These are phyloP conservation scores for Beris chalybata DNA, from an alignment of 2,888 invertebrate genomes.

Conservation along the genomic window DNA sequence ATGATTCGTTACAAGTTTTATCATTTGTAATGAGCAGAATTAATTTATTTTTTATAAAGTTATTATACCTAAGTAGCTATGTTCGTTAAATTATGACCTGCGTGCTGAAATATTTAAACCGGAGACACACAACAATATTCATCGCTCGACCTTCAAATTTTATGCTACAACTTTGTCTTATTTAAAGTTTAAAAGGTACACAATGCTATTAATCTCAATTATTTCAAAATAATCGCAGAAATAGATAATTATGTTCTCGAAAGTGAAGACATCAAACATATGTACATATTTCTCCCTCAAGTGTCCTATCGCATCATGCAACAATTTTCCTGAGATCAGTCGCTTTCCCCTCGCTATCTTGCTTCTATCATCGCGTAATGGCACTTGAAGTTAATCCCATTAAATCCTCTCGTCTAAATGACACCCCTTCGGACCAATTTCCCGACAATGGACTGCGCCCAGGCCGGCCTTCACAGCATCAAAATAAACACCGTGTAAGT, in stretches of 20 bases:
- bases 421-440: slow-evolving; percentile 10
- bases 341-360: slow-evolving; percentile 14
- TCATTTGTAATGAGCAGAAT: too few species aligned
- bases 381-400: slow-evolving; percentile 37
- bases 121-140: too few species aligned
- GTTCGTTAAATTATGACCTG: too few species aligned
- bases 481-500: slow-evolving; percentile 36
- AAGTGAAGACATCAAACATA: neutral
- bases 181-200: too few species aligned
- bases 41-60: too few species aligned
- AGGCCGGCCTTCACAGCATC: slow-evolving; percentile 9
- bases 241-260: slow-evolving; percentile 1
- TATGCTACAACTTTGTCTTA: too few species aligned
- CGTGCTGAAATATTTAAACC: too few species aligned
- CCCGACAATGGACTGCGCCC: neutral
- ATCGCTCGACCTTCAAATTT: too few species aligned
- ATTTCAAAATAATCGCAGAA: neutral
- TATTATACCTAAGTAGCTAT: too few species aligned
- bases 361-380: slow-evolving; percentile 24
- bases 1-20: too few species aligned
- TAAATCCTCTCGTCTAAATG: slow-evolving; percentile 32
- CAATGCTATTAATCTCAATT: too few species aligned
- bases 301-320: neutral
- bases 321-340: slow-evolving; percentile 19
- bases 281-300: neutral